Evolutionary conservation across 2,888 invertebrate species (phyloP), one percentile per base, ranked within the genome.

Genomic region (Athrips mouffetella): DNA sequence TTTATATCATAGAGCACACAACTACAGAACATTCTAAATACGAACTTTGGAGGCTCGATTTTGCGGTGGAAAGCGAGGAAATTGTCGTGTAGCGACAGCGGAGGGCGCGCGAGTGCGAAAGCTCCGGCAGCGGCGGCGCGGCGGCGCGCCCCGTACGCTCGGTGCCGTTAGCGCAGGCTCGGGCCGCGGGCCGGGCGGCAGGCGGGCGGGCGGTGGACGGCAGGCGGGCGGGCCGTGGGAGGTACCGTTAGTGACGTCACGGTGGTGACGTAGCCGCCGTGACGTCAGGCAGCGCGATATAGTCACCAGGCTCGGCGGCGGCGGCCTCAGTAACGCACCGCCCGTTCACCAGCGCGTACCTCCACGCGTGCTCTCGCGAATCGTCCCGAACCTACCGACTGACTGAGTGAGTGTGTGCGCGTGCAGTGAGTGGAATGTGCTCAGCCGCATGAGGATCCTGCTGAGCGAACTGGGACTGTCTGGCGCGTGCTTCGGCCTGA

Each of bases 241-340:
- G 86, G 87, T 88, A 85, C 89, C 88, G 88, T 87, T 88, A 87
- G 82, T 86, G 86, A 86, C 87, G 86, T 86, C 78, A 68, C 76
- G 53, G 58, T 60, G 50, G 74, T 87, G 86, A 88, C 86, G 88
- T 86, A 78, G 67, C 69, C 58, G 63, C 63, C 60, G 79, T 89
- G 89, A 89, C 89, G 89, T 89, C 89, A 89, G 80, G 62, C 71
- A 68, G 65, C 75, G 87, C 83, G 88, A 89, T 89, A 89, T 88
- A 89, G 88, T 80, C 85, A 80, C 81, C 81, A 79, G 83, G 73
- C 80, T 82, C 82, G 73, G 79, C 81, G 84, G 81, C 84, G 86
- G 83, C 85, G 86, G 86, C 87, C 86, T 89, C 87, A 89, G 89
- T 89, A 88, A 84, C 86, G 86, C 87, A 88, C 86, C 85, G 82